A percentile compares a stretch with the other conserved stretches of the same genome.
phyloP scores from a whole-genome alignment of 2,113 vertebrate species.

The Petaurus breviceps region DNA sequence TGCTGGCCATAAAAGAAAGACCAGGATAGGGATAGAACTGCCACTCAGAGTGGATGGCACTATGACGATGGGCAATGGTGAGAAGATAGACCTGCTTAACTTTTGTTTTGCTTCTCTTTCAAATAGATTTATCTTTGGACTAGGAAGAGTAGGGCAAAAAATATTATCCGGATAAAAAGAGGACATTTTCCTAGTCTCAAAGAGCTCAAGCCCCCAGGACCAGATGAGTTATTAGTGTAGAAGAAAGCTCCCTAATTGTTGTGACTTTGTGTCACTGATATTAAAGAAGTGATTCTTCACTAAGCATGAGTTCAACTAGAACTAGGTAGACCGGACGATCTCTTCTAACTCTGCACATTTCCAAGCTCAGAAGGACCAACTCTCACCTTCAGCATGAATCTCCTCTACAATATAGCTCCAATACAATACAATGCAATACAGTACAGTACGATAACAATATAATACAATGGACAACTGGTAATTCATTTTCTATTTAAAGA shows the following conservation, averaged over 20 bases:
- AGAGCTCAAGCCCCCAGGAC: neutral
- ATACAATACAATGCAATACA: too few relatives aligned
- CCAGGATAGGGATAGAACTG: neutral
- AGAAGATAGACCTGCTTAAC: neutral
- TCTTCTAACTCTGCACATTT: neutral
- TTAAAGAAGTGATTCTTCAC: neutral
- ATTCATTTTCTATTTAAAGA: neutral
- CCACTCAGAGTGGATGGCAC: neutral
- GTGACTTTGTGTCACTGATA: neutral
- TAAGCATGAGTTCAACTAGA: neutral
- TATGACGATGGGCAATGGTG: neutral
- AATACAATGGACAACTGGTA: neutral
- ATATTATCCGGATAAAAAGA: neutral
- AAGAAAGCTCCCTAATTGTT: neutral
- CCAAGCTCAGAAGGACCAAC: neutral
- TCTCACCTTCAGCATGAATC: neutral
- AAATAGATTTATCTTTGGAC: neutral
- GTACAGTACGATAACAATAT: too few relatives aligned
- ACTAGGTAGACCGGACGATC: neutral
- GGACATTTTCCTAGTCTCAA: neutral
- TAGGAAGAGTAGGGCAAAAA: neutral
- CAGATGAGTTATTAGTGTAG: neutral
- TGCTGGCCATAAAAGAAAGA: neutral
- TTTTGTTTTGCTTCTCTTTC: neutral
- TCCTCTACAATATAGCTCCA: neutral